Evolutionary conservation across 2,888 invertebrate species (phyloP).

Genomic region (Sarcophaga rosellei): DNA sequence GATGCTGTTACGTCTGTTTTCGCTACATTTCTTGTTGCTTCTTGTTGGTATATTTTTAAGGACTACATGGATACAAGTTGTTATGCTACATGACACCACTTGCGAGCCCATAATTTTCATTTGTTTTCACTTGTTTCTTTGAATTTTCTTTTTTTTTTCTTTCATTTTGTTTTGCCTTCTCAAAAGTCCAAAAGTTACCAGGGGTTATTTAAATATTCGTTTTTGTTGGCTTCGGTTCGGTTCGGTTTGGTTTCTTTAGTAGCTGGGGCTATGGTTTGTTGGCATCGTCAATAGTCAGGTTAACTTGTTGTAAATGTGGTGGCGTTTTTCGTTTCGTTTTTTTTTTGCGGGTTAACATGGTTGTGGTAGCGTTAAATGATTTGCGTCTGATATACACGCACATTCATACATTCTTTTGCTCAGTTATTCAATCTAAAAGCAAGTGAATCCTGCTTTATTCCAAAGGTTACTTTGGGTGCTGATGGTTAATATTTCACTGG

Average conservation of each 20-base stretch:
- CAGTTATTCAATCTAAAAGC: constrained; percentile 27
- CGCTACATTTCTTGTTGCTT: background rate
- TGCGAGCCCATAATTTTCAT: constrained; percentile 60
- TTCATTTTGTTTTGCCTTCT: background rate
- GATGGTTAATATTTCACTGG: constrained; percentile 63
- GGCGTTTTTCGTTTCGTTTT: background rate
- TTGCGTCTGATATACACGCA: constrained; percentile 66
- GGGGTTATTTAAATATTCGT: constrained; percentile 52
- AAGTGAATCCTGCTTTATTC: constrained; percentile 7
- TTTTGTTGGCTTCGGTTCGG: background rate
- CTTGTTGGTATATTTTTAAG: background rate
- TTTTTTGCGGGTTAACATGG: constrained; percentile 19
- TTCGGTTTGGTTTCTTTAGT: background rate
- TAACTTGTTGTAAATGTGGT: background rate
- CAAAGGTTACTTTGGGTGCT: constrained; percentile 48
- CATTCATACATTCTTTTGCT: constrained; percentile 17
- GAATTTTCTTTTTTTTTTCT: background rate
- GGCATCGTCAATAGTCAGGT: constrained; percentile 7
- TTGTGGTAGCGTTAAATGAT: constrained; percentile 54
- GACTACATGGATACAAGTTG: constrained; percentile 28
- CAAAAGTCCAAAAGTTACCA: constrained; percentile 63
- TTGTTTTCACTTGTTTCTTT: constrained; percentile 38
- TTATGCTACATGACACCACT: constrained; percentile 61
- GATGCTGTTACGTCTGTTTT: background rate
- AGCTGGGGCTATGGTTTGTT: constrained; percentile 21